phyloP scores from a whole-genome alignment of 30 jellyfish, hydroid and myxozoan genomes.

The Aurelia aurita complex sp. Pacific region DNA sequence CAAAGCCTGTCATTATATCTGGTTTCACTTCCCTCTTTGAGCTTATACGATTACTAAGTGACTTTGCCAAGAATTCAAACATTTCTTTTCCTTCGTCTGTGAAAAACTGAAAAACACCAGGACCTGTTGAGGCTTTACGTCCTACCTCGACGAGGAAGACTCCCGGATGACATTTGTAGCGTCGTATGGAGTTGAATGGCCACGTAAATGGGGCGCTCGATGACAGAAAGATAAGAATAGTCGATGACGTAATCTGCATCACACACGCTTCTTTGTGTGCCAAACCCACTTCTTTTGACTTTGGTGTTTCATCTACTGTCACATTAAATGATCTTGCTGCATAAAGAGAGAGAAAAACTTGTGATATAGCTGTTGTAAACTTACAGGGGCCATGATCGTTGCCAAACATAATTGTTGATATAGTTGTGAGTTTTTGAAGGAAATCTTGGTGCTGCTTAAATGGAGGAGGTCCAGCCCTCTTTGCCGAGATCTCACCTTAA shows the following conservation, averaged over 20 bases:
- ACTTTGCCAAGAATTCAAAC: constrained; percentile 70
- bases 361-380: no score
- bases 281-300: constrained; percentile 42
- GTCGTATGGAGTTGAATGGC: constrained; percentile 91
- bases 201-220: constrained; percentile 49
- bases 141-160: constrained; percentile 88
- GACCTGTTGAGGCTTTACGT: constrained; percentile 93
- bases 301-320: constrained; percentile 41
- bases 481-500: no score
- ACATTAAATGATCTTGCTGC: constrained; percentile 55
- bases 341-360: neutral
- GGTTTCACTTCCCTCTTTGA: constrained; percentile 34
- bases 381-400: no score
- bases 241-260: constrained; percentile 50
- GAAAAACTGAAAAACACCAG: constrained; percentile 79
- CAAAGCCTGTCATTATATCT: constrained; percentile 6
- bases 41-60: constrained; percentile 73
- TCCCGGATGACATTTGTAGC: constrained; percentile 82
- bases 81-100: constrained; percentile 75
- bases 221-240: constrained; percentile 30
- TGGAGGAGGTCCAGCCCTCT: no score
- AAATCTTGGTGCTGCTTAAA: no score
- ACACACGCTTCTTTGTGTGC: constrained; percentile 28
- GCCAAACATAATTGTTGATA: no score
- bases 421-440: no score